Evolutionary conservation across 2,113 vertebrate genomes (phyloP).

Genomic region (Psilopogon haemacephalus): DNA sequence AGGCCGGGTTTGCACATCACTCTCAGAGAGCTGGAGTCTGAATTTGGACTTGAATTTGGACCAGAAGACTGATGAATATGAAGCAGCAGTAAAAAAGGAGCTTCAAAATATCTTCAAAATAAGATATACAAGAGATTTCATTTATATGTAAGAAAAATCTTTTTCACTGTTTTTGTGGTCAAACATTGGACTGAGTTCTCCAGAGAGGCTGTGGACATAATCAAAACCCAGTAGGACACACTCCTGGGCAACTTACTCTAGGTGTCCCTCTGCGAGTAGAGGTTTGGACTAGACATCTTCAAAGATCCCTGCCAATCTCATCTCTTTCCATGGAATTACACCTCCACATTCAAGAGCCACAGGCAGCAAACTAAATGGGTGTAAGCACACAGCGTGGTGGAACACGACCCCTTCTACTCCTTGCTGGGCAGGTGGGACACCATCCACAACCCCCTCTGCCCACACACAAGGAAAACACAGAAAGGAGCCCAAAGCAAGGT

Average conservation of each 20-base stretch:
- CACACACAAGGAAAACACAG: not conserved
- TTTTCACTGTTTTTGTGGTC: not conserved
- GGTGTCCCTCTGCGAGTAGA: not conserved
- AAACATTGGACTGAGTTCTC: not conserved
- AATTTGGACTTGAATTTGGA: not conserved
- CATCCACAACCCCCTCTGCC: not conserved
- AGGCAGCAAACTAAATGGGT: not conserved
- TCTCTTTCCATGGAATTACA: not conserved
- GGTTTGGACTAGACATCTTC: not conserved
- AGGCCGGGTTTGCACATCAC: not conserved
- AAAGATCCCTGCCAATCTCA: not conserved
- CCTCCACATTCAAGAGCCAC: not conserved
- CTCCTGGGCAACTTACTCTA: not conserved
- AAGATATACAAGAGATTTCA: not conserved
- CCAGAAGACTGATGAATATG: rapidly evolving
- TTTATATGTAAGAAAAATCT: not conserved
- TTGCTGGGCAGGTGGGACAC: not conserved
- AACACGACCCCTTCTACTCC: not conserved
- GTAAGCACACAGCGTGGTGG: not conserved
- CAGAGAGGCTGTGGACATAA: not conserved
- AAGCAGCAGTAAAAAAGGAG: not conserved
- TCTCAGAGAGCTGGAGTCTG: not conserved
- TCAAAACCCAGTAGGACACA: rapidly evolving
- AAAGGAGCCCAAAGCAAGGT: rapidly evolving
- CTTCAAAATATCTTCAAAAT: not conserved